Evolutionary conservation across 2,888 invertebrate species (phyloP), one percentile per base, ranked within the genome.

Genomic region (Polia nebulosa): DNA sequence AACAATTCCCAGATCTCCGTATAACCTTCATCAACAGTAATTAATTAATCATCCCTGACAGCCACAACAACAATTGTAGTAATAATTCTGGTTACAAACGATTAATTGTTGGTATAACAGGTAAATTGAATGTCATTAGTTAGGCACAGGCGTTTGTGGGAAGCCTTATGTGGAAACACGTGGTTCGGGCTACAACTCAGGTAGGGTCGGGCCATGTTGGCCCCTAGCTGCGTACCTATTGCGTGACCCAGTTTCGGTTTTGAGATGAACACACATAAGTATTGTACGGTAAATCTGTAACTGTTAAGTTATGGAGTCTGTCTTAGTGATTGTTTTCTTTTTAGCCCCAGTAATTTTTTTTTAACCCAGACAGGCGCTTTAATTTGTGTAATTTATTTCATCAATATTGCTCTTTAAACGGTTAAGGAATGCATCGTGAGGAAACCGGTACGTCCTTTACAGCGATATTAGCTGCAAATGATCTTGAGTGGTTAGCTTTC

Each of bases 101-200:
- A 79, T 76, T 76, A 66, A 79, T 79, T 59, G 64, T 63, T 59
- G 56, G 58, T 64, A 53, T 49, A 78, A 51, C 62, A 63, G 53
- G 47, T 66, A 68, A 75, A 78, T 72, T 70, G 57, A 78, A 81
- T 65, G 61, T 65, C 61, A 78, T 72, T 69, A 70, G 66, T 80
- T 73, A 72, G 63, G 39, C 36, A 57, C 29, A 64, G 59, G 69
- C 71, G 76, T 76, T 70, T 70, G 78, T 41, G 71, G 59, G 69
- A 78, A 80, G 59, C 75, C 72, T 78, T 78, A 71, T 59, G 53
- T 22, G 32, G 45, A 20, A 57, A 77, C 69, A 79, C 72, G 79
- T 78, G 78, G 58, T 65, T 15, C 59, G 67, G 44, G 57, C 55
- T 72, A 63, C 63, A 59, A 62, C 59, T 73, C 64, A 80, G 66